Evolutionary conservation across 2,888 invertebrate species (phyloP), one percentile per base, ranked within the genome.

Genomic region (Ametastegia equiseti): DNA sequence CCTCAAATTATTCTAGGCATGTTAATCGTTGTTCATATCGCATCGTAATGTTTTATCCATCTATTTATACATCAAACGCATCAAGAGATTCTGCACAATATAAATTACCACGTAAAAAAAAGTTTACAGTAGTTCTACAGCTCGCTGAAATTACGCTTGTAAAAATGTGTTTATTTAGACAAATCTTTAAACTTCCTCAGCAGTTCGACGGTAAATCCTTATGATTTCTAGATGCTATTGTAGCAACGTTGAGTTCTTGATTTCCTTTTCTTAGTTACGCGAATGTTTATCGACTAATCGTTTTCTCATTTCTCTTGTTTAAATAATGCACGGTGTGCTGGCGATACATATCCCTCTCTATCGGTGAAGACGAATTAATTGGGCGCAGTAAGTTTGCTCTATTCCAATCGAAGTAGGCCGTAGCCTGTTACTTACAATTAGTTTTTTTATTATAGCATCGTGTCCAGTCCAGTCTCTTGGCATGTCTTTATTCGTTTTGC

Each of bases 301-400:
- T 54, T 80, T 82, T 81, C 83, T 82, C 54, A 77, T 83, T 75
- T 60, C 9, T 85, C 77, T 84, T 81, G 82, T 83, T 86, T 83
- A 82, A 83, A 86, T 80, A 84, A 83, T 85, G 82, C 84, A 85
- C 83, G 85, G 81, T 87, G 81, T 84, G 84, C 82, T 81, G 82
- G 85, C 85, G 83, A 83, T 84, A 82, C 80, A 82, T 82, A 67
- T 83, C 81, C 83, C 71, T 45, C 50, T 75, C 63, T 81, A 77
- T 63, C 77, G 81, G 81, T 69, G 84, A 88, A 92, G 92, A 90
- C 88, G 88, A 90, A 87, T 89, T 92, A 88, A 92, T 92, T 86
- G 92, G 92, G 86, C 88, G 90, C 88, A 91, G 92, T 92, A 92
- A 92, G 92, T 92, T 86, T 78, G 77, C 57, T 78, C 73, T 73